phyloP scores from a whole-genome alignment of 2,888 invertebrate species.

The Euspilapteryx auroguttella region DNA sequence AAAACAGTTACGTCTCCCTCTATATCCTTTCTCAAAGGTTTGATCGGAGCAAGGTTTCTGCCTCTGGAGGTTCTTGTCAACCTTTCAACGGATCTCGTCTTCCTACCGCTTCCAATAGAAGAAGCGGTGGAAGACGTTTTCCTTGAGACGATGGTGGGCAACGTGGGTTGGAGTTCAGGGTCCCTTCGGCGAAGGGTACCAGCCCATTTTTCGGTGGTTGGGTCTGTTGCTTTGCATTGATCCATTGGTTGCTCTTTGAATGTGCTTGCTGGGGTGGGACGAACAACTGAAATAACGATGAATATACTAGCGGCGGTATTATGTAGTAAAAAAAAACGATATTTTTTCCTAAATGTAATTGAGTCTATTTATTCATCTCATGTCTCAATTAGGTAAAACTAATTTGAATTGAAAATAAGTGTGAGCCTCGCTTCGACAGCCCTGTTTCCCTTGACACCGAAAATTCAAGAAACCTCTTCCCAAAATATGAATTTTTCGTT shows the following conservation, averaged over 20 bases:
- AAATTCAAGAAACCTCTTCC: too few relatives aligned
- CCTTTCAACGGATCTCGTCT: constrained; percentile 48
- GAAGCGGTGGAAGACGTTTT: constrained; percentile 55
- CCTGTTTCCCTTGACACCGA: too few relatives aligned
- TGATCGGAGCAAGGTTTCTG: constrained; percentile 32
- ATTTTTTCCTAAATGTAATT: too few relatives aligned
- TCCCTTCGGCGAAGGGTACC: constrained; percentile 66
- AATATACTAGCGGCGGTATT: too few relatives aligned
- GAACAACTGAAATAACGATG: constrained; percentile 39
- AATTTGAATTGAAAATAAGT: too few relatives aligned
- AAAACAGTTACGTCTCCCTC: constrained; percentile 36
- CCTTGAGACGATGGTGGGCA: constrained; percentile 62
- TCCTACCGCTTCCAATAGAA: constrained; percentile 32
- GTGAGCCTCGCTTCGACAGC: too few relatives aligned
- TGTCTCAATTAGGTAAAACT: too few relatives aligned
- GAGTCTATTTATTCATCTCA: too few relatives aligned
- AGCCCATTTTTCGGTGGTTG: constrained; percentile 68
- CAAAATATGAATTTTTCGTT: too few relatives aligned
- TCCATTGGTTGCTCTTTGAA: constrained; percentile 25
- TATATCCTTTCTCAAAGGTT: constrained; percentile 30
- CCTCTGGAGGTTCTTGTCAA: constrained; percentile 18
- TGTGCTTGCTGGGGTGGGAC: constrained; percentile 26
- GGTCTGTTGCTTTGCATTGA: constrained; percentile 27
- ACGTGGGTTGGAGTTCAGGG: constrained; percentile 65
- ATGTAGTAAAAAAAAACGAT: too few relatives aligned